Conservation (phyloP, 1,140 invertebrate species). For the Berghia stephanieae region DNA sequence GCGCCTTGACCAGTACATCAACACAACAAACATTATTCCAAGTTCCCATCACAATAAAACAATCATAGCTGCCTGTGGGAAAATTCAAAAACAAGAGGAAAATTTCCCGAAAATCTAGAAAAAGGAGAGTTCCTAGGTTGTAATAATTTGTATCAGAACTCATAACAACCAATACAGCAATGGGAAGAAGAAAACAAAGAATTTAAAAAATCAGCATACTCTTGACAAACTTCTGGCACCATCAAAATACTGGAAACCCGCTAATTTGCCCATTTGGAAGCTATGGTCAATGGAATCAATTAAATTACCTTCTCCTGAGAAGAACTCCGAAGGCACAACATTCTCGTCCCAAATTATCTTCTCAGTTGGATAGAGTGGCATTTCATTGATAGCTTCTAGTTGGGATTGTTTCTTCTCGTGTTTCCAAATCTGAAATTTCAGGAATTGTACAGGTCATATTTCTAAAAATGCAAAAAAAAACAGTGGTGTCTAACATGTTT, state of each 20-base stretch:
- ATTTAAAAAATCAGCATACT: background rate
- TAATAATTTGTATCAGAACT: too few species aligned
- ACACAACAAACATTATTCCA: too few species aligned
- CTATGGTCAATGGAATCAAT: background rate
- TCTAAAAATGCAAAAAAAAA: background rate
- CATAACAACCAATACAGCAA: too few species aligned
- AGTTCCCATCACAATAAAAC: too few species aligned
- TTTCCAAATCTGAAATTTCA: conserved; percentile 62
- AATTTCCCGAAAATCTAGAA: too few species aligned
- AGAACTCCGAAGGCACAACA: conserved; percentile 96
- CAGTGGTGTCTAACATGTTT: background rate
- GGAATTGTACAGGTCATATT: too few species aligned
- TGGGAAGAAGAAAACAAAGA: too few species aligned
- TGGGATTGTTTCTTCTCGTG: conserved; percentile 92
- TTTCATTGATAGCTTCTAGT: conserved; percentile 91
- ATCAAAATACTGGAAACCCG: background rate
- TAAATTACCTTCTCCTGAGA: conserved; percentile 82
- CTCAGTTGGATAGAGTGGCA: conserved; percentile 98
- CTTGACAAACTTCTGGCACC: background rate
- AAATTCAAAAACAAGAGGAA: too few species aligned
- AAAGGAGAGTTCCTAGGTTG: too few species aligned
- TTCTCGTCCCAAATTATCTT: conserved; percentile 99
- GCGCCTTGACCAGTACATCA: too few species aligned
- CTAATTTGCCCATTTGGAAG: background rate
- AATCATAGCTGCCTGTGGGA: too few species aligned